Conservation (phyloP, 2,888 invertebrate species). For the Caenorhabditis imperialis region DNA sequence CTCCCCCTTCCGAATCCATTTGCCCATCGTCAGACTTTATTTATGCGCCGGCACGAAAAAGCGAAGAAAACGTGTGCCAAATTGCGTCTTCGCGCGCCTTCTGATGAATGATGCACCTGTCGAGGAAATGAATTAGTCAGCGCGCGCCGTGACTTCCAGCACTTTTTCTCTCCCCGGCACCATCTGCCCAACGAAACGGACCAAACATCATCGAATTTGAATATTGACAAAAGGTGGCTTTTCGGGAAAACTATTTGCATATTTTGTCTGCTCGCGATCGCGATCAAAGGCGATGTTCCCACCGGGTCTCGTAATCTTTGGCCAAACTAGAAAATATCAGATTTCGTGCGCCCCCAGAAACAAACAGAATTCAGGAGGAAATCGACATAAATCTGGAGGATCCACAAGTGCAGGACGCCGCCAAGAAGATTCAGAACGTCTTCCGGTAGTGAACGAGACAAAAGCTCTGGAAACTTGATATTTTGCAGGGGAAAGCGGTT, state of each 20-base stretch:
- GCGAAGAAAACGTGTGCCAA: not conserved
- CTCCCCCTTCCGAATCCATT: constrained; percentile 12
- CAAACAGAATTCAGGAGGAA: constrained; percentile 43
- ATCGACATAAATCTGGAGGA: constrained; percentile 69
- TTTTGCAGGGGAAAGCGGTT: constrained; percentile 39
- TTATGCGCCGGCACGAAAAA: not conserved
- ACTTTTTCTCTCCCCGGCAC: no score
- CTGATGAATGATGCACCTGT: no score
- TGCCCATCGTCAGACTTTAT: constrained; percentile 23
- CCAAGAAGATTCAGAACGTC: constrained; percentile 68
- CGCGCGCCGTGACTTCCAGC: no score
- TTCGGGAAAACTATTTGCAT: no score
- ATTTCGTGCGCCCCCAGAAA: not conserved
- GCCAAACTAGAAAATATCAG: not conserved
- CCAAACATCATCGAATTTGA: no score
- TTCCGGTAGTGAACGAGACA: constrained; percentile 50
- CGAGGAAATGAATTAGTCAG: no score
- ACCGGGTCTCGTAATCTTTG: no score
- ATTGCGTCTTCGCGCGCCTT: not conserved
- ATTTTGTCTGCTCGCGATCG: no score
- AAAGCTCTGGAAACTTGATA: not conserved
- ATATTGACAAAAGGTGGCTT: no score
- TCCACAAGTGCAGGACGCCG: constrained; percentile 66
- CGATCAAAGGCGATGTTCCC: no score
- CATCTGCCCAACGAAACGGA: no score